Evolutionary conservation across 2,113 vertebrate species (phyloP), one percentile per base, ranked within the genome.

Genomic region (Paracanthobrama guichenoti): DNA sequence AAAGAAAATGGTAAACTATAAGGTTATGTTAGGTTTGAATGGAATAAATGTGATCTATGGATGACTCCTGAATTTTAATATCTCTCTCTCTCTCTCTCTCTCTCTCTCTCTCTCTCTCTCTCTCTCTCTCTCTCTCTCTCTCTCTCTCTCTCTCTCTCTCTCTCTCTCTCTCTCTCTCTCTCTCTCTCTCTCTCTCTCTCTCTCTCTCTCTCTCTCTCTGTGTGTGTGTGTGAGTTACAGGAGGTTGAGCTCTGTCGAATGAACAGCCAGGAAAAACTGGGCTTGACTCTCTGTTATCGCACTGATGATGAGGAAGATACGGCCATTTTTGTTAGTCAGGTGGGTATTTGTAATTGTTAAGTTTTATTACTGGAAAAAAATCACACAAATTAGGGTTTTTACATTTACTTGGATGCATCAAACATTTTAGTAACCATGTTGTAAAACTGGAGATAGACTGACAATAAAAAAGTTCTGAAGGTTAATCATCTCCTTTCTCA

Each of bases 271-370:
- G 97, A 99, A 90, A 99, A 98, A 89, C 93, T 99, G 71, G 97
- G 97, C 9, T 91, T 99, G 90, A 99, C 97, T 18, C 94, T 99
- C 83, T 99, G 97, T 88, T 99, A 98, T 93, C 93, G 97, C 84
- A 99, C 97, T 0, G 97, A 99, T 80, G 97, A 99, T 84, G 97
- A 99, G 82, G 97, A 99, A 84, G 97, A 99, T 91, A 94, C 77
- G 0, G 95, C 95, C 75, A 99, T 99, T 90, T 99, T 98, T 86
- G 95, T 99, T 89, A 97, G 97, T 0, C 95, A 97, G 95, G 97
- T 99, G 90, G 90, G 90, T 60, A 79, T 4, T 42, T 39, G 39
- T 7, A 39, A 39, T 31, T n/a, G n/a, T n/a, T n/a, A n/a, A n/a
- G n/a, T n/a, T n/a, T n/a, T n/a, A n/a, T n/a, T n/a, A n/a, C n/a